Evolutionary conservation across 2,888 invertebrate genomes (phyloP).

Genomic region (Bembecia ichneumoniformis): DNA sequence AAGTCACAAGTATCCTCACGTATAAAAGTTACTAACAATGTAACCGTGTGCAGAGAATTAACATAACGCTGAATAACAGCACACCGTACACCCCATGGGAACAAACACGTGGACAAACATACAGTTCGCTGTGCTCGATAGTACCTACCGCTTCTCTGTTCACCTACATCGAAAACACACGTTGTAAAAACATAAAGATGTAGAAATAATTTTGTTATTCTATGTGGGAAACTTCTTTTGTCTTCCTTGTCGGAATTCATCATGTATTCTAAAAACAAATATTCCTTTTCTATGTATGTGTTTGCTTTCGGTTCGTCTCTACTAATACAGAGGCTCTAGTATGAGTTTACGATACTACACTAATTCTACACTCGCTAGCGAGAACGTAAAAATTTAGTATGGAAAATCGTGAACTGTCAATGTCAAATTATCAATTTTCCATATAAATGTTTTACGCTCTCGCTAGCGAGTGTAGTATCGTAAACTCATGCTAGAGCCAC

Average conservation of each 20-base stretch:
- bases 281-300: not conserved
- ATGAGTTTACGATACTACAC: too few relatives aligned
- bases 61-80: conserved; percentile 58
- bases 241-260: not conserved
- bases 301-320: not conserved
- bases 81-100: conserved; percentile 43
- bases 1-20: conserved; percentile 24
- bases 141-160: conserved; percentile 12
- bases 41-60: conserved; percentile 43
- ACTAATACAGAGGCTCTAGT: too few relatives aligned
- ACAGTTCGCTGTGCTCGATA: conserved; percentile 19
- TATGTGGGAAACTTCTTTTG: conserved; percentile 3
- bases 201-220: conserved; percentile 10
- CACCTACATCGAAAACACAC: conserved; percentile 16
- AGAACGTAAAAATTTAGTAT: too few relatives aligned
- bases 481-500: too few relatives aligned
- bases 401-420: too few relatives aligned
- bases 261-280: too few relatives aligned
- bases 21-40: conserved; percentile 37
- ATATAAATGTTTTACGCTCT: too few relatives aligned
- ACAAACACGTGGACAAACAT: conserved; percentile 56
- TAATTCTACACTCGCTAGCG: too few relatives aligned
- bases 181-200: conserved; percentile 19
- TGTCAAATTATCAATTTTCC: too few relatives aligned
- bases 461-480: too few relatives aligned